phyloP scores from a whole-genome alignment of 2,888 invertebrate species.

The Agrotis exclamationis region DNA sequence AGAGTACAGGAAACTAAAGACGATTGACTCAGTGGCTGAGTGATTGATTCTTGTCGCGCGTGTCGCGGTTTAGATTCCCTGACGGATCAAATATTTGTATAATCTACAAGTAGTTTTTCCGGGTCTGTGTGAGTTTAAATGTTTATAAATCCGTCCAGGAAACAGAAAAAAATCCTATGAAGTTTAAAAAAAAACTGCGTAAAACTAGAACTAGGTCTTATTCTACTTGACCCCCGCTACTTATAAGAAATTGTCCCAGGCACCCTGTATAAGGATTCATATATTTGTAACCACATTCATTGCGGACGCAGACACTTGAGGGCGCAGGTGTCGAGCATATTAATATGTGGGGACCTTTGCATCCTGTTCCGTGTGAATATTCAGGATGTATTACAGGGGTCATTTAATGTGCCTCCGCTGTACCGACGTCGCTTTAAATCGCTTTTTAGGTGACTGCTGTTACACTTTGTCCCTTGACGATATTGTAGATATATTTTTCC shows the following conservation, averaged over 20 bases:
- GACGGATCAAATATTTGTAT: too few relatives aligned
- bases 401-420: constrained; percentile 69
- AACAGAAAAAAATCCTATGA: too few relatives aligned
- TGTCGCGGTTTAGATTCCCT: too few relatives aligned
- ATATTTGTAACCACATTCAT: constrained; percentile 67
- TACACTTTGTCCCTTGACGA: background rate
- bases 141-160: too few relatives aligned
- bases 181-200: too few relatives aligned
- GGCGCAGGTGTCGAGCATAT: constrained; percentile 64
- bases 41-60: too few relatives aligned
- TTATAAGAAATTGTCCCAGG: background rate
- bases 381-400: constrained; percentile 78
- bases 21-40: too few relatives aligned
- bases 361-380: constrained; percentile 73
- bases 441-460: constrained; percentile 65
- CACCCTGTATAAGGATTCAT: constrained; percentile 3
- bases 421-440: constrained; percentile 75
- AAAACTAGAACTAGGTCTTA: too few relatives aligned
- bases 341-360: constrained; percentile 64
- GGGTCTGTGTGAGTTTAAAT: too few relatives aligned
- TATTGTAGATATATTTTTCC: constrained; percentile 16
- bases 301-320: constrained; percentile 47
- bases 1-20: too few relatives aligned
- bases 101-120: too few relatives aligned
- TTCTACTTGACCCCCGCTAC: background rate